phyloP scores from a whole-genome alignment of 2,113 vertebrate genomes.

The Peromyscus leucopus region DNA sequence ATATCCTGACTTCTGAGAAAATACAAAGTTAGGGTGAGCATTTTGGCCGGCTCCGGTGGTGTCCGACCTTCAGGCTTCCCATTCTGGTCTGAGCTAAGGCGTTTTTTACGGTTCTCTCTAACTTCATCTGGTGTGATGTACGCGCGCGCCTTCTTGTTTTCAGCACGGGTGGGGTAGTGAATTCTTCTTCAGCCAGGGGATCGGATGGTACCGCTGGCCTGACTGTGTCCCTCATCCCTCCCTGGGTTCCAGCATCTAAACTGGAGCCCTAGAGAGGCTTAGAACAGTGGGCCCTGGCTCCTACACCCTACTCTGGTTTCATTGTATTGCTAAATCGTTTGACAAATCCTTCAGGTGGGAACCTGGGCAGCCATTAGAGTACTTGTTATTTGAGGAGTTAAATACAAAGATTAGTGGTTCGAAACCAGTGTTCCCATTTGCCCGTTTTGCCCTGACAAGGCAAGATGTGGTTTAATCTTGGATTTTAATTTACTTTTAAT shows the following conservation, averaged over 20 bases:
- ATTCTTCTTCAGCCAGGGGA: background rate
- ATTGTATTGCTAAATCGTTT: constrained; percentile 71
- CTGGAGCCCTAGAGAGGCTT: background rate
- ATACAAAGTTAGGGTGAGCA: background rate
- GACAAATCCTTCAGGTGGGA: background rate
- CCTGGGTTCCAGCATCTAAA: background rate
- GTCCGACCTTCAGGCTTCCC: background rate
- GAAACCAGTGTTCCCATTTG: background rate
- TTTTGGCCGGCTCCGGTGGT: background rate
- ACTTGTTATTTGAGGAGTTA: constrained; percentile 47
- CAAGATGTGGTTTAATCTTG: background rate
- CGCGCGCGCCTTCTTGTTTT: background rate
- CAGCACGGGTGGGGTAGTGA: background rate
- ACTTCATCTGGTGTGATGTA: background rate
- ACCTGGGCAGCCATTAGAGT: background rate
- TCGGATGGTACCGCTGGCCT: background rate
- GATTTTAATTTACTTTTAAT: background rate
- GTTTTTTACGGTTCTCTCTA: constrained; percentile 16
- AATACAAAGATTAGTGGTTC: background rate
- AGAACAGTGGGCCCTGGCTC: constrained; percentile 73
- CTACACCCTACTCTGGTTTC: constrained; percentile 46
- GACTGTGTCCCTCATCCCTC: background rate
- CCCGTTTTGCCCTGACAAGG: background rate
- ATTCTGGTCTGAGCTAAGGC: background rate
- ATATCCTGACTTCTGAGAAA: background rate